Evolutionary conservation across 2,113 vertebrate species (phyloP), one percentile per base, ranked within the genome.

Genomic region (Delphinapterus leucas): DNA sequence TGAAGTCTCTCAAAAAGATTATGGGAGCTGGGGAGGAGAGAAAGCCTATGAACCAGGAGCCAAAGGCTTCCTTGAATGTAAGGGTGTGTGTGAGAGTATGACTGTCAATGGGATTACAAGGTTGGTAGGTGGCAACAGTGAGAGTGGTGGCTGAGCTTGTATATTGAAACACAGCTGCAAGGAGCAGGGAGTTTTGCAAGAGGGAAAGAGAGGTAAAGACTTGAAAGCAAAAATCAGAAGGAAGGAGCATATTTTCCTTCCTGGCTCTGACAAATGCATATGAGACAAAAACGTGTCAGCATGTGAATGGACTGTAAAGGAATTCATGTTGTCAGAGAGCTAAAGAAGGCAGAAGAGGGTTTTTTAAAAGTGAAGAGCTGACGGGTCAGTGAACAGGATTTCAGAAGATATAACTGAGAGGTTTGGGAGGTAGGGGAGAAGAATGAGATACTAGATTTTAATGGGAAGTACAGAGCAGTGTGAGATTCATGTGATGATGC

Each of bases 401-500:
- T 97, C 36, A 91, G 82, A 91, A 53, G 81, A 67, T 14, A 44
- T 4, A 67, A 31, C 41, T 74, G 10, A 93, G 47, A 73, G 67
- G 23, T 61, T 41, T 81, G n/a, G 17, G 47, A 60, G 31, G 60
- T 89, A 68, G 21, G 4, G 17, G 44, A 85, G 20, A 97, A 44
- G 13, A 61, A 90, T 90, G 73, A 86, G 67, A 82, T 36, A 71
- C 67, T 73, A 49, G 65, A 74, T 93, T 95, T 85, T 93, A 90
- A 89, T 85, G 47, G 55, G 26, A 74, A 67, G 47, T 44, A 49
- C 21, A 49, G 53, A 71, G 70, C 84, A 49, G 31, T 63, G 15
- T 84, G 91, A 92, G 68, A 67, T 20, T 92, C 68, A 25, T 21
- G 38, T 87, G 68, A 25, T 26, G 4, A n/a, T n/a, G 14, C 44